A percentile compares a stretch with the other conserved stretches of the same genome.
Conservation (phyloP, 2,888 invertebrate genomes). For the Koerneria pararmatus region DNA sequence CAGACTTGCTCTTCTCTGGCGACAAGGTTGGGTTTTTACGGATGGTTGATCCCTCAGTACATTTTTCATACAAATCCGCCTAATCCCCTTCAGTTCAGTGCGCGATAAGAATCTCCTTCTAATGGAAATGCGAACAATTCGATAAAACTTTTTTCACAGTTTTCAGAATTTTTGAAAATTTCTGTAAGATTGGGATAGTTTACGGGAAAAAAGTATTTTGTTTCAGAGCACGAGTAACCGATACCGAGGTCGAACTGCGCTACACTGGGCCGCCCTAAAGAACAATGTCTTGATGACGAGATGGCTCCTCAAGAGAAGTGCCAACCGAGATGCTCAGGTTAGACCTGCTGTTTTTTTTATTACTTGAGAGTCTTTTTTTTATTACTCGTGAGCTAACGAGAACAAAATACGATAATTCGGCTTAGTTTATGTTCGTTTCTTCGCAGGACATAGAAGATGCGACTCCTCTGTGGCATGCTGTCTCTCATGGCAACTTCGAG, state of each 20-base stretch:
- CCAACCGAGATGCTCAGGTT: conserved; percentile 33
- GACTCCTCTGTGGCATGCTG: conserved; percentile 12
- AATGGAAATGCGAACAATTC: too few species aligned
- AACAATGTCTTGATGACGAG: conserved; percentile 34
- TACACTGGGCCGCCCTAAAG: conserved; percentile 90
- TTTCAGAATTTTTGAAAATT: too few species aligned
- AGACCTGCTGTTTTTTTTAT: background rate
- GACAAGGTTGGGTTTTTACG: conserved; percentile 25
- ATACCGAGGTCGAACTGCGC: conserved; percentile 74
- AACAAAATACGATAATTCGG: background rate
- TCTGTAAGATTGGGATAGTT: too few species aligned
- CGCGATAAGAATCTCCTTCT: too few species aligned
- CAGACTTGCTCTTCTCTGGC: conserved; percentile 26
- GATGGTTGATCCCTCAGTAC: background rate
- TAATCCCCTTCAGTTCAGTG: too few species aligned
- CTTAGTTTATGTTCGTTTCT: background rate
- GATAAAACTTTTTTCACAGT: too few species aligned
- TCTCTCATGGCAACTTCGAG: background rate
- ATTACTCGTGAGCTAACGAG: background rate
- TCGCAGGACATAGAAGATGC: conserved; percentile 14
- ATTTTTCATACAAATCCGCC: too few species aligned
- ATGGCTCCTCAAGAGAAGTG: conserved; percentile 33
- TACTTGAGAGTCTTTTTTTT: too few species aligned
- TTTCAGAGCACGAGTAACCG: too few species aligned
- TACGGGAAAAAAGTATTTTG: too few species aligned